phyloP scores from a whole-genome alignment of 1,140 invertebrate species.

The Alviniconcha marisindica region DNA sequence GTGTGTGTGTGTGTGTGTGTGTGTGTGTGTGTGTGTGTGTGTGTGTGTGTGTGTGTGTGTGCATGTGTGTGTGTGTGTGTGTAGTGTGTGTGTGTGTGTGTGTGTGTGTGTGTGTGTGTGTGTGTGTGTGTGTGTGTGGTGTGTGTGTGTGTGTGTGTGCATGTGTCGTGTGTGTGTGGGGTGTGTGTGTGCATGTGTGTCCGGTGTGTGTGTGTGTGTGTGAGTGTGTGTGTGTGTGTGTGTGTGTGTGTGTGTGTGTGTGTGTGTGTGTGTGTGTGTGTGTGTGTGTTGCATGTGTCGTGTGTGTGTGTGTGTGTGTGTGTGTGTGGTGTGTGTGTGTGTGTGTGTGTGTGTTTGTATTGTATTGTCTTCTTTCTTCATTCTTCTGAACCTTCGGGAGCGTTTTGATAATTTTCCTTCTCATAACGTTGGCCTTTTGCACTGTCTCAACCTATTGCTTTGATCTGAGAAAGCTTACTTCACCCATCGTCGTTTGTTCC shows the following conservation, averaged over 20 bases:
- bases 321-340: too few species aligned
- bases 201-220: background rate
- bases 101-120: slow-evolving; percentile 5
- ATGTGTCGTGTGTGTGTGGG: background rate
- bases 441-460: too few species aligned
- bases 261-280: background rate
- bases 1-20: background rate
- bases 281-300: too few species aligned
- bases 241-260: background rate
- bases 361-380: too few species aligned
- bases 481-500: too few species aligned
- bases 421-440: too few species aligned
- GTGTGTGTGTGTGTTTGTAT: too few species aligned
- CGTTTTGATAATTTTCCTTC: too few species aligned
- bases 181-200: background rate
- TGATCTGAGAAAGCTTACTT: too few species aligned
- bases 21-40: slow-evolving; percentile 5
- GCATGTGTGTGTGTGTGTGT: background rate
- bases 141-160: background rate
- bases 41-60: background rate
- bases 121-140: background rate
- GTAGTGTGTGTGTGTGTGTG: too few species aligned
- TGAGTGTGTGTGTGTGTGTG: background rate
- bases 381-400: too few species aligned
- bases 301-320: too few species aligned